Percentiles rank a stretch among this genome's conserved stretches.
These are phyloP conservation scores for Lampris incognitus DNA, from an alignment of 2,113 vertebrate species.

Conservation along the genomic window DNA sequence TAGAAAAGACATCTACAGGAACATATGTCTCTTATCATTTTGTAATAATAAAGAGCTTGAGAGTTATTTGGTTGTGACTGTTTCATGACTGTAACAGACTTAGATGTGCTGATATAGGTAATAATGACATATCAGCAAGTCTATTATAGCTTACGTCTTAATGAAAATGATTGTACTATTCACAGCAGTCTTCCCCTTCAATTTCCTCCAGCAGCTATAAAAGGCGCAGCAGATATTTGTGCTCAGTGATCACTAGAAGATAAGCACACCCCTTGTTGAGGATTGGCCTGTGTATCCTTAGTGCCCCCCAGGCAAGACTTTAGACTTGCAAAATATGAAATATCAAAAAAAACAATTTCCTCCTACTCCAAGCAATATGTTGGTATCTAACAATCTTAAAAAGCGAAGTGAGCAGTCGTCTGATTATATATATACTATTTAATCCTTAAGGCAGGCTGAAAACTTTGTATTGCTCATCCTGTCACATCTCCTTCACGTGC, in stretches of 20 bases:
- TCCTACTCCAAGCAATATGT: neutral
- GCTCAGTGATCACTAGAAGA: slow-evolving; percentile 4
- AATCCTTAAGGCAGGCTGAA: neutral
- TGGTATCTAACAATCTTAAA: neutral
- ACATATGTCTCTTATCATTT: slow-evolving; percentile 5
- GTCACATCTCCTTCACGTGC: neutral
- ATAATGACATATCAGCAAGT: slow-evolving; percentile 39
- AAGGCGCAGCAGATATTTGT: neutral
- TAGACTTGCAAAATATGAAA: neutral
- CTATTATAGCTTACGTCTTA: slow-evolving; percentile 6
- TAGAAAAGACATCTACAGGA: neutral
- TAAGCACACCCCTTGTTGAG: neutral
- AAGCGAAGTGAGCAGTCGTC: neutral
- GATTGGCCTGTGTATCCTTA: neutral
- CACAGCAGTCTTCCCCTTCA: slow-evolving; percentile 14
- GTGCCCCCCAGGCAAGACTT: too few relatives aligned
- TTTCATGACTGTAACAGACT: slow-evolving; percentile 56
- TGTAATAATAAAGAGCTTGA: slow-evolving; percentile 44
- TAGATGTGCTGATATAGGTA: slow-evolving; percentile 31
- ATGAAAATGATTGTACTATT: slow-evolving; percentile 25
- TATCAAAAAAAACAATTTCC: neutral
- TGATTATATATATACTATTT: neutral
- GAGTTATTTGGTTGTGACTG: slow-evolving; percentile 42
- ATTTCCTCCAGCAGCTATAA: neutral
- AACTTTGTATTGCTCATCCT: neutral